phyloP scores from a whole-genome alignment of 2,888 invertebrate genomes.

The Steromphala cineraria region DNA sequence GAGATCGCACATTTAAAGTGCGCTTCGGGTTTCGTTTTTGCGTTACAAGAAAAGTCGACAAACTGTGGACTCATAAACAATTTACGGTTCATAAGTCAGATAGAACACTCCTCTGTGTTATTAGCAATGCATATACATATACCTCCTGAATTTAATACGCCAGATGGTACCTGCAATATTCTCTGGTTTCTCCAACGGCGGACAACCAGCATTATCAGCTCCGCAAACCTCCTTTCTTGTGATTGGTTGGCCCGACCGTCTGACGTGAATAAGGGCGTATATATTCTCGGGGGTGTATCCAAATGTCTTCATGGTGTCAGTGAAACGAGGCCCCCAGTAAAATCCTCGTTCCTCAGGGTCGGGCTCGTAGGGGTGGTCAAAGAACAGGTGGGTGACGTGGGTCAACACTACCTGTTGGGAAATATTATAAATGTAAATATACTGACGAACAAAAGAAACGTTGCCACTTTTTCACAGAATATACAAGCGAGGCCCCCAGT shows the following conservation, averaged over 20 bases:
- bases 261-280: slow-evolving; percentile 50
- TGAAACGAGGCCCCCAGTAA: neutral
- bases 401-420: slow-evolving; percentile 49
- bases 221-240: slow-evolving; percentile 49
- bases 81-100: too few relatives aligned
- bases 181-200: slow-evolving; percentile 48
- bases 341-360: slow-evolving; percentile 59
- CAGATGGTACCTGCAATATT: slow-evolving; percentile 62
- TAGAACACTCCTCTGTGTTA: too few relatives aligned
- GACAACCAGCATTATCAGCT: slow-evolving; percentile 48
- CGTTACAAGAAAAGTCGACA: too few relatives aligned
- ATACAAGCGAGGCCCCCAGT: too few relatives aligned
- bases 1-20: too few relatives aligned
- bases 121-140: too few relatives aligned
- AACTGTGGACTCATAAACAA: too few relatives aligned
- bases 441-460: too few relatives aligned
- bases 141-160: neutral
- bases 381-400: slow-evolving; percentile 56
- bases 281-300: slow-evolving; percentile 59
- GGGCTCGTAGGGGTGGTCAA: slow-evolving; percentile 64
- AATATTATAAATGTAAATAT: neutral
- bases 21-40: too few relatives aligned
- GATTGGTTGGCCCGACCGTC: slow-evolving; percentile 50
- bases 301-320: slow-evolving; percentile 40
- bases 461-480: too few relatives aligned